A percentile compares a stretch with the other conserved stretches of the same genome.
Conservation (phyloP, 2,113 vertebrate species). For the Sinocyclocheilus grahami region DNA sequence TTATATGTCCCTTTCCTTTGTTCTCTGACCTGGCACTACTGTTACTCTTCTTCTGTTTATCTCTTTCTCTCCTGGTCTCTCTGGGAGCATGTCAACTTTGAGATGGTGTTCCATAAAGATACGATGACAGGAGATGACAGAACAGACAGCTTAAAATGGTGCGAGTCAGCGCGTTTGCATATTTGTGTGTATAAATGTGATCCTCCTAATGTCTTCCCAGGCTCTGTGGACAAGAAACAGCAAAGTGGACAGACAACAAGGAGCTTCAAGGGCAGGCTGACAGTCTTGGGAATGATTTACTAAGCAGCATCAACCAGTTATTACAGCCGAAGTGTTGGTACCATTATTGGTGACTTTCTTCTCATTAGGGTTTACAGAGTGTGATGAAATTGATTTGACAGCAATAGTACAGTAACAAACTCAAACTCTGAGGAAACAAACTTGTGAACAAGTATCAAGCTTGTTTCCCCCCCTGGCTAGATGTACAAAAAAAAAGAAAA, state of each 20-base stretch:
- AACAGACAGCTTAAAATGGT: conserved; percentile 25
- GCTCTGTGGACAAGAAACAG: conserved; percentile 3
- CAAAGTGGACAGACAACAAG: conserved; percentile 3
- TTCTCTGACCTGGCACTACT: background rate
- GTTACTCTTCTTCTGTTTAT: background rate
- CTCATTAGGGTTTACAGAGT: background rate
- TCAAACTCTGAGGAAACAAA: conserved; percentile 22
- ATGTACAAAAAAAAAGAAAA: conserved; percentile 10
- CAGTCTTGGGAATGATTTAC: background rate
- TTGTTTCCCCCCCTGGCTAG: conserved; percentile 11
- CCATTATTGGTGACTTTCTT: background rate
- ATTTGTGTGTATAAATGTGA: conserved; percentile 13
- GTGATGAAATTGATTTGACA: conserved; percentile 1
- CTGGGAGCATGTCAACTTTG: conserved; percentile 35
- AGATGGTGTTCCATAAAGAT: conserved; percentile 35
- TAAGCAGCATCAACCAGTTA: background rate
- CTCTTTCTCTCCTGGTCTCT: background rate
- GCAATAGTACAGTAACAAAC: background rate
- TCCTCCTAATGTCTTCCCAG: conserved; percentile 27
- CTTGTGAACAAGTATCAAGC: background rate
- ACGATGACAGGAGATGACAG: conserved; percentile 46
- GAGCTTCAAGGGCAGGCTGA: background rate
- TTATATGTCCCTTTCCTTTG: background rate
- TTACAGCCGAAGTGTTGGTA: background rate
- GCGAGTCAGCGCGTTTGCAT: background rate